These are phyloP conservation scores for Euglossa dilemma DNA, from an alignment of 1,140 invertebrate genomes.

Conservation along the genomic window DNA sequence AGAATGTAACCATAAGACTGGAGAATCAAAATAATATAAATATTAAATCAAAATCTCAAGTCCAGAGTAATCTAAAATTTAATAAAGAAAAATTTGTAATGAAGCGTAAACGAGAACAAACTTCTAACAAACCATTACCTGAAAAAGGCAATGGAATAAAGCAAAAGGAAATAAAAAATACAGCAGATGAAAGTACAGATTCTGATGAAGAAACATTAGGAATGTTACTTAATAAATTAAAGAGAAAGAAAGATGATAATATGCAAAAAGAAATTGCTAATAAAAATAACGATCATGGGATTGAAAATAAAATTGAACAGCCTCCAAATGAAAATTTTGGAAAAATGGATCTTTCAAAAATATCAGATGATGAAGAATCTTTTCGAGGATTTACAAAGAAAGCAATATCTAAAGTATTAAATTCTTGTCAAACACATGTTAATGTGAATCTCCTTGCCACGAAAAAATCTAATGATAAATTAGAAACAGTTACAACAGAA, in stretches of 20 bases:
- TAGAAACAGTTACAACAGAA: conserved; percentile 44
- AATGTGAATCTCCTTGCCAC: conserved; percentile 63
- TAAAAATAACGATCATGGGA: conserved; percentile 31
- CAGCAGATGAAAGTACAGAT: conserved; percentile 54
- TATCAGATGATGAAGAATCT: conserved; percentile 82
- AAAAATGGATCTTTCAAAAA: conserved; percentile 67
- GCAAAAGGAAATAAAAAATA: conserved; percentile 53
- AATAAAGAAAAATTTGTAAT: conserved; percentile 54
- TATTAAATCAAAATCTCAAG: conserved; percentile 53
- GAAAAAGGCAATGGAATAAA: conserved; percentile 49
- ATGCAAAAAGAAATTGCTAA: conserved; percentile 50
- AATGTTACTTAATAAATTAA: conserved; percentile 72
- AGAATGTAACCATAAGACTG: conserved; percentile 51
- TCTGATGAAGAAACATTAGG: conserved; percentile 78
- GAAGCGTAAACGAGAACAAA: conserved; percentile 65
- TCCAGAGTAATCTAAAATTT: conserved; percentile 53
- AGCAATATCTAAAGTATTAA: conserved; percentile 74
- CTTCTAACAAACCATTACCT: conserved; percentile 29
- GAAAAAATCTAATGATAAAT: conserved; percentile 45
- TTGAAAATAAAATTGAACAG: conserved; percentile 36
- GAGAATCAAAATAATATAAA: conserved; percentile 52
- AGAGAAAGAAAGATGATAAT: conserved; percentile 70
- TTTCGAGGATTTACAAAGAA: conserved; percentile 82
- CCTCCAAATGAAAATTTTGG: conserved; percentile 10
- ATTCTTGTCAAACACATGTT: conserved; percentile 67